Evolutionary conservation across 1,140 invertebrate species (phyloP), one percentile per base, ranked within the genome.

Genomic region (Pogonomyrmex barbatus): DNA sequence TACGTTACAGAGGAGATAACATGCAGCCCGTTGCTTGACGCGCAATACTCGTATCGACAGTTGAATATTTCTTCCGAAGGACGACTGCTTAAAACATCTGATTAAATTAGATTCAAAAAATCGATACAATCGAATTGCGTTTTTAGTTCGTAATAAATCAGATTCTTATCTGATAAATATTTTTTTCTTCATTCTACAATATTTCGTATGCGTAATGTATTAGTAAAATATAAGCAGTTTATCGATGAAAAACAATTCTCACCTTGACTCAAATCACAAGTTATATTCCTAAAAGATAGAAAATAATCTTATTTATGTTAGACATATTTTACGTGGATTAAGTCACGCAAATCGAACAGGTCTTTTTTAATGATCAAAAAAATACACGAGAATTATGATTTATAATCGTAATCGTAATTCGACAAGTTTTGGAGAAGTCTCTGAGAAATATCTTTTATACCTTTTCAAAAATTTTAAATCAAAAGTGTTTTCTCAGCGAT

Each of bases 101-200:
- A 63, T 33, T 62, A 4, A 77, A 77, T 36, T 77, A 62, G 39
- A 56, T 60, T 8, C 30, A 47, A 54, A 12, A 12, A 36, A n/a
- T 85, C 14, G 30, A 30, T 56, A 17, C 30, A 36, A 56, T 12
- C 30, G 9, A 86, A 68, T 54, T 33, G n/a, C 9, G 12, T 60
- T 47, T 47, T 77, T 36, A 33, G 1, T 62, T 77, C 14, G 42
- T 77, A 77, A 77, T 77, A 77, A 77, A 62, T 62, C 39, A 77
- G 42, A 30, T 33, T 62, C 30, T 77, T 77, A 62, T 77, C 42
- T 47, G 8, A 33, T 77, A 77, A 77, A 77, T 77, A 36, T 30
- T 17, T 54, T 62, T 60, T 77, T 75, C 39, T 75, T 60, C 24
- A 17, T 76, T 60, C 5, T 63, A 33, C 2, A 24, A 24, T 24